These are phyloP conservation scores for Heliconius ismenius DNA, from an alignment of 2,888 invertebrate species.

Conservation along the genomic window DNA sequence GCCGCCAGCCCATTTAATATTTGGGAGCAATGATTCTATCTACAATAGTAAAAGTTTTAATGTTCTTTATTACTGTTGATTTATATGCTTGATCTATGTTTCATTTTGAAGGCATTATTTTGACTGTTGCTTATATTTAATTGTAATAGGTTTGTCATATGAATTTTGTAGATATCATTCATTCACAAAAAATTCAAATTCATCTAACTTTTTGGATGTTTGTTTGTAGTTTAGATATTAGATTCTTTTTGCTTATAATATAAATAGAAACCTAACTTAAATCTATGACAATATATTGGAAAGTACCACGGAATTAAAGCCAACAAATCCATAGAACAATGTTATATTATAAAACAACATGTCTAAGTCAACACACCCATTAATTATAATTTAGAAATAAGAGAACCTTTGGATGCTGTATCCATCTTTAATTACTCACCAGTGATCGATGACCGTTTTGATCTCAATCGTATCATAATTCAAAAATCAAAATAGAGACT, in stretches of 20 bases:
- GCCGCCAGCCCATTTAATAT: constrained; percentile 54
- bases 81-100: constrained; percentile 29
- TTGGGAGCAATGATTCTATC: constrained; percentile 55
- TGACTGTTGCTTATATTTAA: constrained; percentile 12
- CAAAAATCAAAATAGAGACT: constrained; percentile 66
- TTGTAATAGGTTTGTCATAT: neutral
- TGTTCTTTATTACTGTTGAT: constrained; percentile 32
- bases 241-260: too few relatives aligned
- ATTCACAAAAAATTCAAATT: too few relatives aligned
- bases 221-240: too few relatives aligned
- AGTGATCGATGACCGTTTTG: constrained; percentile 53
- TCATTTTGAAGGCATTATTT: constrained; percentile 6
- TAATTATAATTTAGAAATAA: constrained; percentile 41
- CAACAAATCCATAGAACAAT: neutral
- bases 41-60: constrained; percentile 37
- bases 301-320: neutral
- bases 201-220: too few relatives aligned
- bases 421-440: constrained; percentile 40
- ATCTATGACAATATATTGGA: too few relatives aligned
- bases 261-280: too few relatives aligned
- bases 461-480: constrained; percentile 60
- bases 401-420: constrained; percentile 43
- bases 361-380: constrained; percentile 36
- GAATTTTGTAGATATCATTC: too few relatives aligned
- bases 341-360: constrained; percentile 14